Conservation (phyloP, 2,797 vertebrate genomes). For the Tinamus major region DNA sequence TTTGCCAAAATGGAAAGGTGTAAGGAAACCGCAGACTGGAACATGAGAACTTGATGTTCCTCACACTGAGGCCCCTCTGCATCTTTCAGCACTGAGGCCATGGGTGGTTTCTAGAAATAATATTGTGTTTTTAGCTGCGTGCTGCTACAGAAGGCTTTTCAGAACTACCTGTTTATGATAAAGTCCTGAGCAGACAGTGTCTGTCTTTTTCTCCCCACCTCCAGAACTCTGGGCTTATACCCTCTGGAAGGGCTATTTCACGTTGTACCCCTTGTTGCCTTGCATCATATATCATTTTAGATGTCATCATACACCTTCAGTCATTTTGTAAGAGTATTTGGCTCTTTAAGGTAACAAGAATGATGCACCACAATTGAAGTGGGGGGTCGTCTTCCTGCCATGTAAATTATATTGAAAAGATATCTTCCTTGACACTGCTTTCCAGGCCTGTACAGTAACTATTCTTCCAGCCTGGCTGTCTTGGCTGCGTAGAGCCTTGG, state of each 20-base stretch:
- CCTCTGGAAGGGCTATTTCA: background rate
- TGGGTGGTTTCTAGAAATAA: conserved; percentile 75
- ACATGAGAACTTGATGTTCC: conserved; percentile 48
- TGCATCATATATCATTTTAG: background rate
- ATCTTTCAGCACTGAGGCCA: conserved; percentile 59
- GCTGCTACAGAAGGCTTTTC: conserved; percentile 33
- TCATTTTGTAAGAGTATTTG: background rate
- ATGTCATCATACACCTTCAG: background rate
- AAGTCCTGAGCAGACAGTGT: background rate
- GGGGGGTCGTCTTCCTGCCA: background rate
- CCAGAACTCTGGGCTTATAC: background rate
- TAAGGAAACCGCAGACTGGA: conserved; percentile 68
- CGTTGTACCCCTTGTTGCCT: background rate
- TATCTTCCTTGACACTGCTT: background rate
- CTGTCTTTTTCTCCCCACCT: background rate
- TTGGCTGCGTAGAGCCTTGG: background rate
- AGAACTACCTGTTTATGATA: conserved; percentile 45
- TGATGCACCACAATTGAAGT: background rate
- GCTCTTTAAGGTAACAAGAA: background rate
- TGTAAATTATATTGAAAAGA: background rate
- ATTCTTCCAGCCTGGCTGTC: background rate
- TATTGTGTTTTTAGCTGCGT: conserved; percentile 59
- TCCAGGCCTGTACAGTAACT: background rate
- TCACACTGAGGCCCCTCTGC: conserved; percentile 49
- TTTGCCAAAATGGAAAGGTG: conserved; percentile 70